Evolutionary conservation across 2,888 invertebrate species (phyloP).

Genomic region (Druceiella hillmani): DNA sequence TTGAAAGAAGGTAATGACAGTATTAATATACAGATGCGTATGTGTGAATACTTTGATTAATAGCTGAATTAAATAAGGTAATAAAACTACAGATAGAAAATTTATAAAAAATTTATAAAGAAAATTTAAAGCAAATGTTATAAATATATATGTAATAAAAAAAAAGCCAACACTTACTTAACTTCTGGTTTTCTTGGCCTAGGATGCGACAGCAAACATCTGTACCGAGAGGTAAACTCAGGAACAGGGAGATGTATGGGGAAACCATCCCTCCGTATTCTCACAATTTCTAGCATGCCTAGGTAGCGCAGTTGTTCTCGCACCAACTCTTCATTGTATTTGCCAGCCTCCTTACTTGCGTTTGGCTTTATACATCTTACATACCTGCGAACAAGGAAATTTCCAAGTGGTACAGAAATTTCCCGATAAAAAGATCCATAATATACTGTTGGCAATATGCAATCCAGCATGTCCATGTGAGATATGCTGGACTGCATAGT

Average conservation of each 20-base stretch:
- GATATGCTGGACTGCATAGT: no score
- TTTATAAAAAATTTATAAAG: no score
- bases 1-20: no score
- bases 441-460: no score
- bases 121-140: no score
- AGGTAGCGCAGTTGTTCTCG: constrained; percentile 84
- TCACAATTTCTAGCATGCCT: constrained; percentile 90
- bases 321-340: constrained; percentile 75
- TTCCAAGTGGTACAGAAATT: no score
- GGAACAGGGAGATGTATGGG: constrained; percentile 78
- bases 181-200: constrained; percentile 35
- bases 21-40: no score
- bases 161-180: constrained; percentile 28
- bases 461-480: no score
- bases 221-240: constrained; percentile 71
- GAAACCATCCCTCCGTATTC: constrained; percentile 85
- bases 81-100: no score
- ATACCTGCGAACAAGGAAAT: constrained; percentile 55
- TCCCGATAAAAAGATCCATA: no score
- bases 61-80: no score
- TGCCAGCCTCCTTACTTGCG: constrained; percentile 72
- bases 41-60: no score
- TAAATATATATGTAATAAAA: neutral
- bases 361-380: constrained; percentile 92
- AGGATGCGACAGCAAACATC: constrained; percentile 61